Base-by-base conservation (phyloP, 2,113 vertebrate species). In the Pogona vitticeps region DNA sequence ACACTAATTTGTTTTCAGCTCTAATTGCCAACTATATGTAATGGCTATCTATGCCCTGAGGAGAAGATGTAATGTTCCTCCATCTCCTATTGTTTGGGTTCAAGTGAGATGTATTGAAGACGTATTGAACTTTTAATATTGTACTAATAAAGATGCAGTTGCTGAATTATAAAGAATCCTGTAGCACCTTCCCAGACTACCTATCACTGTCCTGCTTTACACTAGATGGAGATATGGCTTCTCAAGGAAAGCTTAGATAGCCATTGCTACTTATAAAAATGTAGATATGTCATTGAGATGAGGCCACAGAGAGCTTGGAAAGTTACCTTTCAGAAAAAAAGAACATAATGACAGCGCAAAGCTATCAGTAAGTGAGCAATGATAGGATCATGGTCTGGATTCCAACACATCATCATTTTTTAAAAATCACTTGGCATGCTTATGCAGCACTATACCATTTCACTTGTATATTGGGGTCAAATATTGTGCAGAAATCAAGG, bases 401-500 rank as follows among this genome's bases (percentile, higher is more conserved):
- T 76, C 42, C 40, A 46, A 21, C 4, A 10, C 10, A 52, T 52
- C 46, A 52, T 52, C 46, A 52, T 52, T 52, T 52, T 52, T 52
- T 52, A 52, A 52, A 52, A 52, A 10, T 52, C 46, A 52, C 46
- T 52, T 52, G 5, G 10, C 46, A 52, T 52, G 46, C 10, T 52
- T 10, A 52, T 52, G 20, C 77, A 79, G 12, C 20, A 26, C 61
- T 59, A 76, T 61, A 14, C 2, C 0, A 18, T 80, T 80, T 88
- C 85, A 23, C 90, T 4, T 14, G 93, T 94, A 89, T 28, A 82
- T 65, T 90, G 86, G 0, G 14, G 88, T 91, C 94, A 94, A 95
- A 96, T 82, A 58, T 23, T 91, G 96, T 85, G 88, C 89, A 59
- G 80, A 92, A 93, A 95, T 95, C 94, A 92, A 93, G 90, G 91